Evolutionary conservation across 2,888 invertebrate genomes (phyloP), one percentile per base, ranked within the genome.

Genomic region (Drosophila barbarae): DNA sequence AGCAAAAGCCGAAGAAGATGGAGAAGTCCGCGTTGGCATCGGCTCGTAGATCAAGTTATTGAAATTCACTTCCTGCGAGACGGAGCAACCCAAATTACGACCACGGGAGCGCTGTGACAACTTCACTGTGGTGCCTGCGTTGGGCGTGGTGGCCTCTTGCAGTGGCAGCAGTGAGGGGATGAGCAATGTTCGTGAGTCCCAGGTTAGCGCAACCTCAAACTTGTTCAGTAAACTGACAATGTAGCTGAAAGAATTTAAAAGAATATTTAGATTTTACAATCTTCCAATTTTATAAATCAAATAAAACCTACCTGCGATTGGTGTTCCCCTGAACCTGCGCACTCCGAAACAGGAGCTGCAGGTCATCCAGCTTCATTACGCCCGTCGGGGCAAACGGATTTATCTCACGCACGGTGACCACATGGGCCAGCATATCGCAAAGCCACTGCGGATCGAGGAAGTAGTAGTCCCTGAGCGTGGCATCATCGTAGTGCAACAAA

Each of bases 381-480:
- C 96, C 98, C 63, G 95, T 95, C 73, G 94, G 92, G 0, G 97
- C 97, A 88, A 98, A 98, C 0, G 97, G 97, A 90, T 98, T 98
- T 74, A 98, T 96, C 90, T 98, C 98, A n/a, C 98, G 90, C 21
- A 98, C 96, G 0, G 98, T 98, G 35, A 99, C 97, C 1, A 99
- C 98, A 88, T 97, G 97, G 0, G 99, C 98, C 38, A 99, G 89
- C 92, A 98, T 96, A 88, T 99, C 99, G 90, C 98, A 99, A 41
- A 99, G 91, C 99, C 99, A 99, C 88, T 99, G 99, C 0, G 99
- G 98, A 89, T 98, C 96, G 44, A 99, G 90, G 90, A 99, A 99
- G 90, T 98, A 98, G 51, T 98, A 91, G 90, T 99, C 98, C 86
- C 96, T 95, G 3, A 98, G 90, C 0, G 97, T 96, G 0, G 97